Evolutionary conservation across 2,113 vertebrate species (phyloP).

Genomic region (Hiodon alosoides): DNA sequence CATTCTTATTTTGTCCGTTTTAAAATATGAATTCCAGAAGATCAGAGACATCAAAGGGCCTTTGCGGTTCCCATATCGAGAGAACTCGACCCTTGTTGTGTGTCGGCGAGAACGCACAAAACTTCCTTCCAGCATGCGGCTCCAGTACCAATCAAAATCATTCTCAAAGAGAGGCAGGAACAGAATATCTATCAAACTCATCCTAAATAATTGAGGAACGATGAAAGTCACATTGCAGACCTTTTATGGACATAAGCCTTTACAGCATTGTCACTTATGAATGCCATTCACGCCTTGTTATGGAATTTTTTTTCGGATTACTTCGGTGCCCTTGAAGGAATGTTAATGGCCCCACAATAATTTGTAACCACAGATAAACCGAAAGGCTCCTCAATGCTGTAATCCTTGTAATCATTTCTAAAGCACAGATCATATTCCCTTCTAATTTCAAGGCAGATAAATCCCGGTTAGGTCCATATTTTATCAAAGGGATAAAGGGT

Average conservation of each 20-base stretch:
- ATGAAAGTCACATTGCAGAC: background rate
- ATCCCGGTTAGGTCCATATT: background rate
- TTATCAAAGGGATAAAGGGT: too few relatives aligned
- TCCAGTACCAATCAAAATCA: background rate
- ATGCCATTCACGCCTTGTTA: constrained; percentile 1
- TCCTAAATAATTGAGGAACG: background rate
- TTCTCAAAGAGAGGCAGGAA: background rate
- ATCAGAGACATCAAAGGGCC: too few relatives aligned
- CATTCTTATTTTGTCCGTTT: background rate
- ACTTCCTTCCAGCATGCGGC: background rate
- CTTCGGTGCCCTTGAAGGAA: background rate
- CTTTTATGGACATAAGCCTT: background rate
- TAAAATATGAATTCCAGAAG: background rate
- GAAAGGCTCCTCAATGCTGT: background rate
- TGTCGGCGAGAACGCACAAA: background rate
- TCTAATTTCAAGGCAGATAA: constrained; percentile 4
- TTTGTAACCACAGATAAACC: background rate
- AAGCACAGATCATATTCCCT: background rate
- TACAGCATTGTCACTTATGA: background rate
- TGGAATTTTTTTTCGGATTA: background rate
- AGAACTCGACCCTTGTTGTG: too few relatives aligned
- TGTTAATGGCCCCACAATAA: background rate
- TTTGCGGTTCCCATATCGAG: too few relatives aligned
- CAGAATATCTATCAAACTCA: background rate
- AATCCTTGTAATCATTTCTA: constrained; percentile 1